These are phyloP conservation scores for Electrophaes corylata DNA, from an alignment of 2,888 invertebrate species.

Conservation along the genomic window DNA sequence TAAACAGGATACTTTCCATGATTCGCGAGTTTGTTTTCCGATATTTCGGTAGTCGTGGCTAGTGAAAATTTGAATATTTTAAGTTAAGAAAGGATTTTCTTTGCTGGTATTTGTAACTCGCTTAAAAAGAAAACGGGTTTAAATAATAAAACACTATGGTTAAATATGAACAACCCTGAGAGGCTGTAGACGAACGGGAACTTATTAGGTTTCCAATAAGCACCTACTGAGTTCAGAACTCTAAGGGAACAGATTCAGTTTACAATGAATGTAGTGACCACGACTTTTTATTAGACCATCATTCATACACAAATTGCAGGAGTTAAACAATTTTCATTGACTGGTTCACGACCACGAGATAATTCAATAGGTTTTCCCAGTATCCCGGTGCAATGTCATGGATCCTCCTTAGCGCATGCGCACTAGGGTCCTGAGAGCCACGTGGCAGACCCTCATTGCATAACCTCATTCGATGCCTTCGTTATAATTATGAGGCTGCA, in stretches of 20 bases:
- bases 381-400: constrained; percentile 54
- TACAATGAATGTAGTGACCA: not conserved
- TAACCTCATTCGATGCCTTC: constrained; percentile 58
- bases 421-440: constrained; percentile 56
- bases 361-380: constrained; percentile 21
- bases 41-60: not conserved
- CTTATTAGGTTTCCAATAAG: too few relatives aligned
- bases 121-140: too few relatives aligned
- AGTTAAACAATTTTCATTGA: constrained; percentile 15
- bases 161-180: too few relatives aligned
- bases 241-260: not conserved
- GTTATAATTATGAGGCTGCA: constrained; percentile 21
- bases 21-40: not conserved
- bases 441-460: constrained; percentile 78
- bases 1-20: not conserved
- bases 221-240: too few relatives aligned
- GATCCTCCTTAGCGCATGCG: constrained; percentile 64
- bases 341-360: constrained; percentile 2
- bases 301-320: not conserved
- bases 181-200: too few relatives aligned
- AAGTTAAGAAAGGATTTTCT: too few relatives aligned
- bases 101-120: too few relatives aligned
- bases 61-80: too few relatives aligned
- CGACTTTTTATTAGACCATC: not conserved
- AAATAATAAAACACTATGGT: too few relatives aligned